Conservation (phyloP, 2,113 vertebrate species). For the Sarotherodon lohbergeri region DNA sequence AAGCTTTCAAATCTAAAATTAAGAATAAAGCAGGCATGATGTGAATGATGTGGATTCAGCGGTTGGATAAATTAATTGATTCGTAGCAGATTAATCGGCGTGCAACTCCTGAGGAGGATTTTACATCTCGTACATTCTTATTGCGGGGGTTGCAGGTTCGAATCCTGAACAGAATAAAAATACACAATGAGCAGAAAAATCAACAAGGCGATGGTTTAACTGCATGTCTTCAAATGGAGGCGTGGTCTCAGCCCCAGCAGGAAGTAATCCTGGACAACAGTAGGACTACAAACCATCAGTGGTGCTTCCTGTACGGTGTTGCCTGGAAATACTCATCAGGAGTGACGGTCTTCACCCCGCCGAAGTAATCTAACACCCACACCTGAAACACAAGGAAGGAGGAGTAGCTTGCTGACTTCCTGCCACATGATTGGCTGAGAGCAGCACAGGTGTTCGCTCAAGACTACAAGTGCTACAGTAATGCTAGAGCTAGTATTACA, state of each 20-base stretch:
- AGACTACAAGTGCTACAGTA: neutral
- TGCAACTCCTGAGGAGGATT: neutral
- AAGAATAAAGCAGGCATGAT: neutral
- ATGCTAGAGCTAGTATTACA: neutral
- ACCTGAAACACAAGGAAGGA: constrained; percentile 63
- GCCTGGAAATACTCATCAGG: constrained; percentile 86
- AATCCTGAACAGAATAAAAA: neutral
- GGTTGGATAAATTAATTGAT: neutral
- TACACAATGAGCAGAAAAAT: neutral
- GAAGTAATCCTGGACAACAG: neutral
- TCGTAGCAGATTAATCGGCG: neutral
- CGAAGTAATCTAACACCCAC: constrained; percentile 95
- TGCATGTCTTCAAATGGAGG: neutral
- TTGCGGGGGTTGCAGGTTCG: neutral
- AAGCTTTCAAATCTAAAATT: neutral
- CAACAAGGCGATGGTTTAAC: neutral
- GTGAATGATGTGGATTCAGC: neutral
- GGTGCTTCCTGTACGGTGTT: constrained; percentile 62
- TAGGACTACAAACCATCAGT: neutral
- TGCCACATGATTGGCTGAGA: neutral
- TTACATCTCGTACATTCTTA: neutral
- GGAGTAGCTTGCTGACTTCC: neutral
- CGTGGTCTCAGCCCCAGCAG: neutral
- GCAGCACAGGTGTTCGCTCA: neutral
- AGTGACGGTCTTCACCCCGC: constrained; percentile 85